Evolutionary conservation across 2,797 vertebrate species (phyloP).

Genomic region (Pseudochromis fuscus): DNA sequence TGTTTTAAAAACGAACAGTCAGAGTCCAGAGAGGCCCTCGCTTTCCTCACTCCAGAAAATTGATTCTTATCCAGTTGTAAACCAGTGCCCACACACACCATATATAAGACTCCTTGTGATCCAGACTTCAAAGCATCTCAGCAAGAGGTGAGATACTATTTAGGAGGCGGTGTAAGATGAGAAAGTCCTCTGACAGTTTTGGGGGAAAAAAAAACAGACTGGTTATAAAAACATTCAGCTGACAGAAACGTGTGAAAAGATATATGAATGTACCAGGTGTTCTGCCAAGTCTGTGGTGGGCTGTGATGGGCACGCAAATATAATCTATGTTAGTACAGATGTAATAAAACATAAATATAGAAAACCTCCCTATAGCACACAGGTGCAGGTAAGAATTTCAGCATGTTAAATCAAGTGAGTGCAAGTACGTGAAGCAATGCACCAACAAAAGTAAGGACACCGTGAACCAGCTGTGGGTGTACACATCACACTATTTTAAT

Average conservation of each 20-base stretch:
- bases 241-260: slow-evolving; percentile 37
- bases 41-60: slow-evolving; percentile 17
- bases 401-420: not conserved
- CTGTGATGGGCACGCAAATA: not conserved
- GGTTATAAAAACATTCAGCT: slow-evolving; percentile 41
- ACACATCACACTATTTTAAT: no score
- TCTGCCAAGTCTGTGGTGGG: not conserved
- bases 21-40: not conserved
- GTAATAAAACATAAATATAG: not conserved
- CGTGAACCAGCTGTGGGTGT: no score
- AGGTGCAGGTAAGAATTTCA: not conserved
- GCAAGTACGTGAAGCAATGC: not conserved
- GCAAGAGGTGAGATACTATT: slow-evolving; percentile 43
- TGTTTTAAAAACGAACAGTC: not conserved
- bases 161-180: slow-evolving; percentile 59
- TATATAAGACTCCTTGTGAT: slow-evolving; percentile 19
- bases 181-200: slow-evolving; percentile 44
- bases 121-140: slow-evolving; percentile 34
- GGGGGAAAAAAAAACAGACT: slow-evolving; percentile 54
- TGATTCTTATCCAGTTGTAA: slow-evolving; percentile 26
- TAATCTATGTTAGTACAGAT: not conserved
- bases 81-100: slow-evolving; percentile 14
- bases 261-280: slow-evolving; percentile 43
- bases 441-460: not conserved
- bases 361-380: not conserved